Base-by-base conservation (phyloP, 2,888 invertebrate species). In the Ormyrus rosae region DNA sequence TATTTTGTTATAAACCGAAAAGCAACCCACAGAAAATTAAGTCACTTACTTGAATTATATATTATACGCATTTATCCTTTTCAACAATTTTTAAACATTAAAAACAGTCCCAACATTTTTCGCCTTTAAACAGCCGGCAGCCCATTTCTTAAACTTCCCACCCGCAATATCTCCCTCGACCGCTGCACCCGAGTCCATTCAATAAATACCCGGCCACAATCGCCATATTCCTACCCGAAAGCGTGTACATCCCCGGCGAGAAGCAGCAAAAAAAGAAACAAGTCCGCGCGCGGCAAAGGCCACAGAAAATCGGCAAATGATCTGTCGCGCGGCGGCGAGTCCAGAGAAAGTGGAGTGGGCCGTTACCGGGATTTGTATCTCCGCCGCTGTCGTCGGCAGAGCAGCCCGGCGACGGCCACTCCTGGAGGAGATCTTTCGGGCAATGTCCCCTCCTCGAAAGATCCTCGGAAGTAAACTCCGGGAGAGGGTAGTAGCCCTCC, bases 361-460 rank as follows among this genome's bases (percentile, higher is more conserved):
- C 83, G 82, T 84, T 84, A 85, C 77, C 79, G 81, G 83, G 83
- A 84, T 83, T 84, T 83, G 84, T 84, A 82, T 83, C 83, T 48
- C 81, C 81, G 80, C 75, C 75, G 73, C 79, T 82, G 84, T 84
- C 85, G 82, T 81, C 67, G 67, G 80, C 85, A 85, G 83, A 13
- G 77, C 65, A 46, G 58, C 13, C 11, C 34, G 19, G 45, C 55
- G 11, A 6, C 34, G 10, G 68, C 34, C 19, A 53, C 70, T 67
- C 61, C 48, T 61, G 63, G 76, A 74, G 70, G 81, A 84, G 76
- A 84, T 82, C 82, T 78, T 84, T 78, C 83, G 80, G 46, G 81
- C 79, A 76, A 61, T 75, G 56, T 61, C 58, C 63, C 68, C 75
- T 19, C 19, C 19, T 19, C 64, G 19, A 19, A 53, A 67, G 73